Percentiles rank a stretch among this genome's conserved stretches.
phyloP scores from a whole-genome alignment of 2,888 invertebrate genomes.

The Euspilapteryx auroguttella region DNA sequence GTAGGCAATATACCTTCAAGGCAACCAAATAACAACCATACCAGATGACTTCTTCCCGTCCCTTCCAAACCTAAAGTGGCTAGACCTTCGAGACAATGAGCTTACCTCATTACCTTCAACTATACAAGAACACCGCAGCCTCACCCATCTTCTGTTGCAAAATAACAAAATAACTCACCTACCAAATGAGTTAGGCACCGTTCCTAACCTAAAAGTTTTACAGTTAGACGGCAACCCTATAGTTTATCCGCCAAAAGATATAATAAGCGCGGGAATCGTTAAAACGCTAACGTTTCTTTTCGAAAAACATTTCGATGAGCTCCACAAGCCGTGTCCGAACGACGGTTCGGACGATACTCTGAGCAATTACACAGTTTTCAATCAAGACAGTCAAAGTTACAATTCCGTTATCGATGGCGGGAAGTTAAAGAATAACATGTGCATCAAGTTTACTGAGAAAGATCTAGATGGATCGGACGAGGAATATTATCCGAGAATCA shows the following conservation, averaged over 20 bases:
- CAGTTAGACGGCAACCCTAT: constrained; percentile 66
- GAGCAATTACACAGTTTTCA: constrained; percentile 11
- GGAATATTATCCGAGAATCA: constrained; percentile 20
- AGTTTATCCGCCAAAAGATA: constrained; percentile 53
- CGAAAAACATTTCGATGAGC: constrained; percentile 25
- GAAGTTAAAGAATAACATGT: constrained; percentile 17
- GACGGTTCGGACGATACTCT: constrained; percentile 19
- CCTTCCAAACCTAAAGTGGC: constrained; percentile 61
- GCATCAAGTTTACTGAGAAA: constrained; percentile 31
- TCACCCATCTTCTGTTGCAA: constrained; percentile 66
- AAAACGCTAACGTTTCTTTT: constrained; percentile 29
- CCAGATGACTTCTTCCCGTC: constrained; percentile 62
- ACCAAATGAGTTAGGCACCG: constrained; percentile 65
- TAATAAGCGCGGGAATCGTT: constrained; percentile 53
- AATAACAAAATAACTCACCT: constrained; percentile 62
- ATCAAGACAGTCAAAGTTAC: constrained; percentile 25
- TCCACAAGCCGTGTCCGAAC: constrained; percentile 10
- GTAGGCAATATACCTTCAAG: constrained; percentile 44
- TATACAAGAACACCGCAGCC: constrained; percentile 55
- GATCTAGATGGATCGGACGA: constrained; percentile 22
- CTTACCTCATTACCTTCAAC: constrained; percentile 55
- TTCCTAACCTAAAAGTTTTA: constrained; percentile 61
- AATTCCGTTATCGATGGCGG: constrained; percentile 34
- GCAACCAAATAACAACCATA: constrained; percentile 54
- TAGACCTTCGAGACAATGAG: constrained; percentile 66